phyloP scores from a whole-genome alignment of 2,888 invertebrate genomes.

The Drosophila hamatofila region DNA sequence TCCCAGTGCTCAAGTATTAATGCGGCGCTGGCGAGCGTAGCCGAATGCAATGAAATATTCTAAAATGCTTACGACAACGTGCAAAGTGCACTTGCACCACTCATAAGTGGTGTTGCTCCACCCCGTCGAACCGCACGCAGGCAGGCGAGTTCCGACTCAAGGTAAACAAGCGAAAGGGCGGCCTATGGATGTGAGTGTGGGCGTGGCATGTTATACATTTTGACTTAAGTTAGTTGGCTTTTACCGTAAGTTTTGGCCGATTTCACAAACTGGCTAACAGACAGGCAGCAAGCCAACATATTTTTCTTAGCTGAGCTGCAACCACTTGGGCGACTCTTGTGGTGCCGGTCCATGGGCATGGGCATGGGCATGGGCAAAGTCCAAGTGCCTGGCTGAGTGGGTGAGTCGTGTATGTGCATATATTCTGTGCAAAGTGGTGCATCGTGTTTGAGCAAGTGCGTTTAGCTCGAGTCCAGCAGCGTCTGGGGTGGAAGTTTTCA shows the following conservation, averaged over 20 bases:
- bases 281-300: constrained; percentile 54
- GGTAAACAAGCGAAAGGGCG: constrained; percentile 15
- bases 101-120: constrained; percentile 39
- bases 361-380: constrained; percentile 17
- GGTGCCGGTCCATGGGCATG: constrained; percentile 31
- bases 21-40: constrained; percentile 68
- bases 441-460: constrained; percentile 45
- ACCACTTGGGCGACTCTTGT: constrained; percentile 54
- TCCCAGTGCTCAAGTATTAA: constrained; percentile 68
- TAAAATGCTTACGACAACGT: constrained; percentile 74
- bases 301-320: constrained; percentile 58
- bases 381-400: constrained; percentile 11
- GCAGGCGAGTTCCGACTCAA: constrained; percentile 2
- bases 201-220: constrained; percentile 54
- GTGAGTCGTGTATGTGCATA: constrained; percentile 56
- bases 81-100: constrained; percentile 73
- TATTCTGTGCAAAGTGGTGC: constrained; percentile 16
- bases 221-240: constrained; percentile 72
- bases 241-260: constrained; percentile 66
- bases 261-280: constrained; percentile 50
- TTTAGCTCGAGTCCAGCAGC: constrained; percentile 46
- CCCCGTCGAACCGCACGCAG: neutral
- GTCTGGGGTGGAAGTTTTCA: constrained; percentile 43
- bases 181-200: constrained; percentile 31
- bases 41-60: constrained; percentile 77